phyloP scores from a whole-genome alignment of 1,140 invertebrate genomes.

The Drosophila lini region DNA sequence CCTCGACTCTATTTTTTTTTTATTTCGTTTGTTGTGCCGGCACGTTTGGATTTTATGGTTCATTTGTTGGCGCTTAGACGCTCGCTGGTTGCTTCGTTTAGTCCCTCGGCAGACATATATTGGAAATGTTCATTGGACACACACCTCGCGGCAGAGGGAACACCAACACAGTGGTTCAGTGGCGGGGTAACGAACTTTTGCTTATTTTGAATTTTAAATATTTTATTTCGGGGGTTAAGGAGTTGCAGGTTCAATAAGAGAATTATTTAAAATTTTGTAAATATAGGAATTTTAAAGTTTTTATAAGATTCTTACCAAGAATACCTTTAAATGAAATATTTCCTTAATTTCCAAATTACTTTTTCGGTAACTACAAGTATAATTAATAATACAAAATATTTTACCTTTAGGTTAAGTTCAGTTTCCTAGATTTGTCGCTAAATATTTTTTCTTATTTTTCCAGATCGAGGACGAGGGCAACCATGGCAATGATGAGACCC shows the following conservation, averaged over 20 bases:
- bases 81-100: slow-evolving; percentile 40
- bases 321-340: too few relatives aligned
- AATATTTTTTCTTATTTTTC: slow-evolving; percentile 37
- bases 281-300: background rate
- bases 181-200: slow-evolving; percentile 16
- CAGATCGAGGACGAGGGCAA: slow-evolving; percentile 99
- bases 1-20: slow-evolving; percentile 6
- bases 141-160: slow-evolving; percentile 3
- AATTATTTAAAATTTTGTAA: background rate
- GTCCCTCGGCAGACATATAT: slow-evolving; percentile 49
- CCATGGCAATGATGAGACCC: slow-evolving; percentile 98
- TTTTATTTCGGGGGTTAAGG: background rate
- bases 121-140: slow-evolving; percentile 48
- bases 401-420: background rate
- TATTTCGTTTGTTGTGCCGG: slow-evolving; percentile 23
- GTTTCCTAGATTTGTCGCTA: background rate
- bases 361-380: too few relatives aligned
- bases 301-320: background rate
- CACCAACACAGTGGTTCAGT: slow-evolving; percentile 1
- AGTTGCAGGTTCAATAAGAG: too few relatives aligned
- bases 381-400: background rate
- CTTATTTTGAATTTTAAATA: slow-evolving; percentile 6
- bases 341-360: too few relatives aligned
- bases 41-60: slow-evolving; percentile 84
- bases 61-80: slow-evolving; percentile 81